These are phyloP conservation scores for Listrodromus nycthemerus DNA, from an alignment of 2,888 invertebrate genomes.

Conservation along the genomic window DNA sequence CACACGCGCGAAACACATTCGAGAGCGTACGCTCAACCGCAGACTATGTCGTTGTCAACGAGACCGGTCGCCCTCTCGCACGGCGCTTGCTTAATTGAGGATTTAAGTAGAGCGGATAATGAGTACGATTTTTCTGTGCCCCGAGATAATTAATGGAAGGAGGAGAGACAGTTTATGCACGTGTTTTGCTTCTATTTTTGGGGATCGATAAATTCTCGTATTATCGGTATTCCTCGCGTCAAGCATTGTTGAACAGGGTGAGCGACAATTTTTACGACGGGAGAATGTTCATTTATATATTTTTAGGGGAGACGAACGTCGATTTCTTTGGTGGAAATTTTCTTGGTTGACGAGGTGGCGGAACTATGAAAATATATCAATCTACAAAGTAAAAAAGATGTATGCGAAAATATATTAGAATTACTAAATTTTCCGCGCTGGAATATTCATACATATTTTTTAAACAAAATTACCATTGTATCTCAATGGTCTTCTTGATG, in stretches of 20 bases:
- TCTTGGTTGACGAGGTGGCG: constrained; percentile 23
- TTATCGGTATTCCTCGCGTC: not conserved
- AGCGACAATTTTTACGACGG: no score
- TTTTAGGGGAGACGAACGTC: no score
- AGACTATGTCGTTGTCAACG: constrained; percentile 3
- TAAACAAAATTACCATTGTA: not conserved
- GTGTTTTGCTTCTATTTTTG: not conserved
- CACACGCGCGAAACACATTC: not conserved
- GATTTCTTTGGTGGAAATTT: not conserved
- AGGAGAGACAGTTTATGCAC: no score
- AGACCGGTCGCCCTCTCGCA: constrained; percentile 29
- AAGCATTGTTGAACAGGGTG: no score
- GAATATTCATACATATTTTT: no score
- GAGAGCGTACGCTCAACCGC: not conserved
- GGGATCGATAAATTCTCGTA: not conserved
- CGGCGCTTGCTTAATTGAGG: not conserved
- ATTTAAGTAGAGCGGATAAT: not conserved
- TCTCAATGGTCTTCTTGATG: not conserved
- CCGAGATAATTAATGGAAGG: no score
- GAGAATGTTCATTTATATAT: no score
- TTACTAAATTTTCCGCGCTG: no score
- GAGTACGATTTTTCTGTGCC: not conserved
- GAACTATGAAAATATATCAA: constrained; percentile 12
- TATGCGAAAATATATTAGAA: no score
- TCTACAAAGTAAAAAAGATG: not conserved